phyloP scores from a whole-genome alignment of 1,140 invertebrate genomes.

The Globodera ellingtonae region DNA sequence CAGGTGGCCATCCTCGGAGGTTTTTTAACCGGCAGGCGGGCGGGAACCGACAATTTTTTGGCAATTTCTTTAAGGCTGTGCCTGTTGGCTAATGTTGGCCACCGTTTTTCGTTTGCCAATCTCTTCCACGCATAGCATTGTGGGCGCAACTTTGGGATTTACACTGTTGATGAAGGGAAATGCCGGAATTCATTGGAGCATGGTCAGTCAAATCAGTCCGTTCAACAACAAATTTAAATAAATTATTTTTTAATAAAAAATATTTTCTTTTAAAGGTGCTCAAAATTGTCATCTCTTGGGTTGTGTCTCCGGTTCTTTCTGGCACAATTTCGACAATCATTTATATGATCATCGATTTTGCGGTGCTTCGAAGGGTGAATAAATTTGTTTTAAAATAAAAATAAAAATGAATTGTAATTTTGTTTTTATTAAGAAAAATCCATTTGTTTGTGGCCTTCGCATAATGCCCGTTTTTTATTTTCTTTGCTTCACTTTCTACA shows the following conservation, averaged over 20 bases:
- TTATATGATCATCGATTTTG: conserved; percentile 78
- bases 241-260: too few relatives aligned
- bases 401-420: background rate
- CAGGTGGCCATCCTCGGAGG: conserved; percentile 68
- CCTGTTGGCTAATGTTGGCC: conserved; percentile 83
- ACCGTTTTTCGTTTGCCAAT: conserved; percentile 90
- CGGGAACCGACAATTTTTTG: conserved; percentile 12
- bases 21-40: conserved; percentile 79
- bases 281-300: conserved; percentile 84
- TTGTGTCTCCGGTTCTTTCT: conserved; percentile 87
- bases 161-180: conserved; percentile 85
- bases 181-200: conserved; percentile 80
- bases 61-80: background rate
- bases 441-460: conserved; percentile 78
- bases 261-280: conserved; percentile 23
- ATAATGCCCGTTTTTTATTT: conserved; percentile 88
- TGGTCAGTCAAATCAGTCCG: background rate
- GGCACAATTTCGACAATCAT: conserved; percentile 82
- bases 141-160: conserved; percentile 92
- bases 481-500: conserved; percentile 84
- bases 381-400: background rate
- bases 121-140: conserved; percentile 89
- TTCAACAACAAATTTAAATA: too few relatives aligned
- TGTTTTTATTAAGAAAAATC: conserved; percentile 70
- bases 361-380: conserved; percentile 75